These are phyloP conservation scores for Megalopta genalis DNA, from an alignment of 1,140 invertebrate species.

Conservation along the genomic window DNA sequence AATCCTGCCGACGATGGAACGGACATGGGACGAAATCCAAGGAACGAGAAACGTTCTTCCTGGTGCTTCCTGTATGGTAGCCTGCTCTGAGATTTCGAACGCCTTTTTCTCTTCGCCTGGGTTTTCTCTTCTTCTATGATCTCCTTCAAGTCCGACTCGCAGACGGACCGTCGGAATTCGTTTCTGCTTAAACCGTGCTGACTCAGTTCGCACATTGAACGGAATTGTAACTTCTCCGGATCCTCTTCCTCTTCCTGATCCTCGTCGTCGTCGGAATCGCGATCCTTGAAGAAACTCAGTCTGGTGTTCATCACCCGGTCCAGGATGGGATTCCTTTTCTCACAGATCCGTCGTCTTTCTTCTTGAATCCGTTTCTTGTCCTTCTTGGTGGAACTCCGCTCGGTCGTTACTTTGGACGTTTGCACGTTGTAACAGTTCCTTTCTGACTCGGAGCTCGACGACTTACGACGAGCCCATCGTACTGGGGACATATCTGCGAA, in stretches of 20 bases:
- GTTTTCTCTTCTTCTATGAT: slow-evolving; percentile 70
- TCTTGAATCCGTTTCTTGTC: slow-evolving; percentile 76
- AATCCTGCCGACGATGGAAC: slow-evolving; percentile 45
- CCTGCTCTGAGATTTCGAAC: slow-evolving; percentile 75
- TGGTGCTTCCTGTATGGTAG: slow-evolving; percentile 59
- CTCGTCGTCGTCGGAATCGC: slow-evolving; percentile 78
- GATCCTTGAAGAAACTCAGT: slow-evolving; percentile 84
- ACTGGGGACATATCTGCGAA: slow-evolving; percentile 85
- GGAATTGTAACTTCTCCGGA: slow-evolving; percentile 67
- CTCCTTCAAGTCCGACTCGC: slow-evolving; percentile 73
- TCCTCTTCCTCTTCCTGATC: slow-evolving; percentile 75
- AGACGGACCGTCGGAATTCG: slow-evolving; percentile 72
- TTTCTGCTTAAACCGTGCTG: slow-evolving; percentile 63
- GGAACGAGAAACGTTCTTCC: slow-evolving; percentile 71
- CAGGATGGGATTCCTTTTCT: slow-evolving; percentile 85
- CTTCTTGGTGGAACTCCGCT: slow-evolving; percentile 73
- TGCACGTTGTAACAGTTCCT: slow-evolving; percentile 85
- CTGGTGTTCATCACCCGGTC: slow-evolving; percentile 87
- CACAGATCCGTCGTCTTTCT: slow-evolving; percentile 80
- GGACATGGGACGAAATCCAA: slow-evolving; percentile 65
- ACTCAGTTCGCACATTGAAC: slow-evolving; percentile 70
- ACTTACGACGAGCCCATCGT: slow-evolving; percentile 83
- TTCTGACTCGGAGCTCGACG: slow-evolving; percentile 84
- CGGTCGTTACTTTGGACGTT: slow-evolving; percentile 78
- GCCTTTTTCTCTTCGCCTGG: slow-evolving; percentile 69